Evolutionary conservation across 2,113 vertebrate genomes (phyloP).

Genomic region (Malurus cyaneus): DNA sequence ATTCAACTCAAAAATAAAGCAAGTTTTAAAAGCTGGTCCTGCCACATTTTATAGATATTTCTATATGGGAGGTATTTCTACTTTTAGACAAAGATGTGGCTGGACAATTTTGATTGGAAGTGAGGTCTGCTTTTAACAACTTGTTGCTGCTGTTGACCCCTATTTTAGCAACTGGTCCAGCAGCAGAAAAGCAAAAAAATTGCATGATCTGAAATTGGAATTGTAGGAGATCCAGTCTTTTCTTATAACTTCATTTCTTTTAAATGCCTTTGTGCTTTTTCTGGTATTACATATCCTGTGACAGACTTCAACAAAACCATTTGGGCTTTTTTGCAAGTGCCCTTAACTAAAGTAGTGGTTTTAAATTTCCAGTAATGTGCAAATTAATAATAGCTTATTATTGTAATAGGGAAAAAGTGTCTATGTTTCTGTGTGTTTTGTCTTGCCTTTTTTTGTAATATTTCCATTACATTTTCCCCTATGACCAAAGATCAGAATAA

Average conservation of each 20-base stretch:
- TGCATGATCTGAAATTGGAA: neutral
- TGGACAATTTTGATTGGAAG: neutral
- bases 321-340: neutral
- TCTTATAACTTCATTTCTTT: constrained; percentile 16
- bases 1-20: neutral
- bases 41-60: neutral
- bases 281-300: neutral
- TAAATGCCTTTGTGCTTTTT: neutral
- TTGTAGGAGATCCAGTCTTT: neutral
- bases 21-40: neutral
- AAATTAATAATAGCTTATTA: neutral
- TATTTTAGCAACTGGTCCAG: neutral
- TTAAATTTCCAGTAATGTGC: neutral
- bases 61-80: neutral
- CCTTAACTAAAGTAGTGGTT: neutral
- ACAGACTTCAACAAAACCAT: neutral
- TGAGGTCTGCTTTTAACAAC: neutral
- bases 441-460: neutral
- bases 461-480: neutral
- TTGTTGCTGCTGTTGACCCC: neutral
- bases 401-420: neutral
- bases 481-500: neutral
- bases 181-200: neutral
- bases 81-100: neutral
- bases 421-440: neutral